These are phyloP conservation scores for Drosophila percnosoma DNA, from an alignment of 2,888 invertebrate genomes.

Conservation along the genomic window DNA sequence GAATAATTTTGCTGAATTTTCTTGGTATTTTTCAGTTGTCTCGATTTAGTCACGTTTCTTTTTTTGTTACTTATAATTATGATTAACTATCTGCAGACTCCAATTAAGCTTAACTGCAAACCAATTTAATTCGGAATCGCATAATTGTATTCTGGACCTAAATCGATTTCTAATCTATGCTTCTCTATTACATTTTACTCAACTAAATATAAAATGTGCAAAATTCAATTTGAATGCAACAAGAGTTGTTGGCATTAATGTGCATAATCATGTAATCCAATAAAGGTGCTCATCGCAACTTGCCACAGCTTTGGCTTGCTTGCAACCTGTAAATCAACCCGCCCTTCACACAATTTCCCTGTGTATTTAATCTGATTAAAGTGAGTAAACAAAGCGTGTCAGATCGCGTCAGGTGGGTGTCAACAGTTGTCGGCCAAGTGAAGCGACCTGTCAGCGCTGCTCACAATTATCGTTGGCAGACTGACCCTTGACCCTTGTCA, in stretches of 20 bases:
- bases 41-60: neutral
- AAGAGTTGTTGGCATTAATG: neutral
- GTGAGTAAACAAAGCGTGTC: conserved; percentile 29
- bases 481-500: conserved; percentile 39
- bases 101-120: neutral
- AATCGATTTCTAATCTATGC: neutral
- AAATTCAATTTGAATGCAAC: neutral
- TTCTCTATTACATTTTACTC: neutral
- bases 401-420: conserved; percentile 28
- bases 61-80: neutral
- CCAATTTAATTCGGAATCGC: neutral
- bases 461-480: conserved; percentile 20
- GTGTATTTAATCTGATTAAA: conserved; percentile 25
- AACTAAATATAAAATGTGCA: neutral
- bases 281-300: conserved; percentile 10
- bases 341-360: neutral
- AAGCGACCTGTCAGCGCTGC: conserved; percentile 22
- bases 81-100: neutral
- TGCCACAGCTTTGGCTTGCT: conserved; percentile 11
- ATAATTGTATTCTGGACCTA: neutral
- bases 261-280: neutral
- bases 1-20: neutral
- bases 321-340: conserved; percentile 1
- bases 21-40: neutral
- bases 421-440: conserved; percentile 25